A percentile compares a stretch with the other conserved stretches of the same genome.
Evolutionary conservation across 2,113 vertebrate species (phyloP).

Genomic region (Leptocoma aspasia): DNA sequence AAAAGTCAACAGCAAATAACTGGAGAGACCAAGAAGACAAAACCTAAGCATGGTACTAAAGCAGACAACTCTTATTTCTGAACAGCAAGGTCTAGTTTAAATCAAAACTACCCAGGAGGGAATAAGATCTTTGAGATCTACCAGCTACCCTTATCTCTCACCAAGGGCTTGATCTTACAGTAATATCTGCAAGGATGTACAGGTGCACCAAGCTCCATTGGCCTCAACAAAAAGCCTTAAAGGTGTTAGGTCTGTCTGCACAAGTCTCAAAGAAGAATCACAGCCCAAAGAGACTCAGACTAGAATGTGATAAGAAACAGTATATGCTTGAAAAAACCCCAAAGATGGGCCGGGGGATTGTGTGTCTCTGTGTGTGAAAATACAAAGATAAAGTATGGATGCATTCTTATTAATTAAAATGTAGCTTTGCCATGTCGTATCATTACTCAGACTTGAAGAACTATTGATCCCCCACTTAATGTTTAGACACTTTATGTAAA

Average conservation of each 20-base stretch:
- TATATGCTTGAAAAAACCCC: neutral
- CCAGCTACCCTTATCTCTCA: neutral
- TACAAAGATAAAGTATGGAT: neutral
- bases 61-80: neutral
- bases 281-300: neutral
- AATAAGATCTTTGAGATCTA: neutral
- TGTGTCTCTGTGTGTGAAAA: neutral
- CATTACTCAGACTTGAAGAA: constrained; percentile 49
- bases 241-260: neutral
- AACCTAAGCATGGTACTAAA: neutral
- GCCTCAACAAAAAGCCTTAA: neutral
- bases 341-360: accelerated
- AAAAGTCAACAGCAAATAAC: neutral
- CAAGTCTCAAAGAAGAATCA: neutral
- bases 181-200: neutral
- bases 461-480: constrained; percentile 35
- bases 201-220: neutral
- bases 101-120: neutral
- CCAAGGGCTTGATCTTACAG: neutral
- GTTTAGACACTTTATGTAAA: constrained; percentile 64
- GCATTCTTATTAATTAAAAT: constrained; percentile 30
- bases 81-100: neutral
- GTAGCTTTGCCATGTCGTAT: constrained; percentile 22
- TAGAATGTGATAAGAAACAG: neutral
- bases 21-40: neutral